Conservation (phyloP, 2,888 invertebrate genomes). For the Netelia fuscicornis region DNA sequence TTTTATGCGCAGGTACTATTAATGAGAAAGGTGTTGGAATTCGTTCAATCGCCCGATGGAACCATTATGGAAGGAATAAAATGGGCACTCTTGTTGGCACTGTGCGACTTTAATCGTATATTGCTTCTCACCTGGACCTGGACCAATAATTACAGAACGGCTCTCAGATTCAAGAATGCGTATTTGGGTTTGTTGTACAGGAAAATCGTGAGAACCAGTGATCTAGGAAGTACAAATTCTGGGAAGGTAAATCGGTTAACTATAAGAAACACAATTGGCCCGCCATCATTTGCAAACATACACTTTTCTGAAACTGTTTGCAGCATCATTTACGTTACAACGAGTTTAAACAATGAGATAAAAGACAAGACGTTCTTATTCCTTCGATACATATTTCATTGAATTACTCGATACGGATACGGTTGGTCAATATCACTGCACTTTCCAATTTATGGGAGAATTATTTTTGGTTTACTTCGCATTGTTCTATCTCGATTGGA, state of each 20-base stretch:
- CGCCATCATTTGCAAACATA: too few species aligned
- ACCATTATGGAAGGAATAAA: conserved; percentile 83
- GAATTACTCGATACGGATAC: too few species aligned
- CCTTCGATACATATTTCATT: too few species aligned
- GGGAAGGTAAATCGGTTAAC: conserved; percentile 79
- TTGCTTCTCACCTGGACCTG: conserved; percentile 85
- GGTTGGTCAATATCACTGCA: too few species aligned
- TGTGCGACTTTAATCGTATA: conserved; percentile 85
- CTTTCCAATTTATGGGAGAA: too few species aligned
- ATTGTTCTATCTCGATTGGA: too few species aligned
- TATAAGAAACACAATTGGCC: background rate
- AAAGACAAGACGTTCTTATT: too few species aligned
- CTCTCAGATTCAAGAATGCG: conserved; percentile 82
- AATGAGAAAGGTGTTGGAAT: conserved; percentile 84
- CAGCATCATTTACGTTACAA: too few species aligned
- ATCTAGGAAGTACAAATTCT: conserved; percentile 84
- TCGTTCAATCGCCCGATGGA: conserved; percentile 82
- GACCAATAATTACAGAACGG: conserved; percentile 85
- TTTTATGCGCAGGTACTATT: conserved; percentile 83
- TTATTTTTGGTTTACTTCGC: too few species aligned
- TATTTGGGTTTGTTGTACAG: conserved; percentile 82
- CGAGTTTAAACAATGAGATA: too few species aligned
- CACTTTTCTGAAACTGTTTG: too few species aligned
- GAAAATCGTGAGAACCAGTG: conserved; percentile 82
- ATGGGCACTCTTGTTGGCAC: conserved; percentile 84